phyloP scores from a whole-genome alignment of 2,888 invertebrate genomes.

The Caenorhabditis imperialis region DNA sequence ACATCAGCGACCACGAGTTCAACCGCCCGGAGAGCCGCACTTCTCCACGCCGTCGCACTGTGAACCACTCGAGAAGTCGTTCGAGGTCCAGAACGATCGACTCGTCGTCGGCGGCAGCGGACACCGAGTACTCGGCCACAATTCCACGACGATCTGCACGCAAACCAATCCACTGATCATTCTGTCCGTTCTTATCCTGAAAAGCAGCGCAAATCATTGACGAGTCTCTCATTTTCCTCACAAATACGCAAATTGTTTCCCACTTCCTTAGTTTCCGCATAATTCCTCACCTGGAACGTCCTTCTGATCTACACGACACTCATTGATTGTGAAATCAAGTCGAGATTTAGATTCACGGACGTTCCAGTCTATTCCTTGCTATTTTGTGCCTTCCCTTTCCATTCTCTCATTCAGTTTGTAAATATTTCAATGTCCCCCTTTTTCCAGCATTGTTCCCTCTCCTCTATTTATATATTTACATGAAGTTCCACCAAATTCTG shows the following conservation, averaged over 20 bases:
- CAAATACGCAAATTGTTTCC: slow-evolving; percentile 2
- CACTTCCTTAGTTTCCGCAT: neutral
- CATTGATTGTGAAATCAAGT: slow-evolving; percentile 27
- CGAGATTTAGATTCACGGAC: neutral
- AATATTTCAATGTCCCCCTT: slow-evolving; percentile 3
- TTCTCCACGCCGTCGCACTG: slow-evolving; percentile 39
- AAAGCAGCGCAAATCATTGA: neutral
- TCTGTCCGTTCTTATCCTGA: neutral
- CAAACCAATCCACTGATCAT: slow-evolving; percentile 30
- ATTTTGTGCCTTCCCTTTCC: slow-evolving; percentile 11
- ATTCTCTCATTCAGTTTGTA: slow-evolving; percentile 12
- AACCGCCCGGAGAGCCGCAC: slow-evolving; percentile 33
- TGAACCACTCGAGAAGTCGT: slow-evolving; percentile 25
- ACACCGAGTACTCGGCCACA: slow-evolving; percentile 58
- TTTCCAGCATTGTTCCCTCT: no score
- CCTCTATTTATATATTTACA: slow-evolving; percentile 6
- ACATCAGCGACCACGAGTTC: slow-evolving; percentile 39
- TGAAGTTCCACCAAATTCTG: no score
- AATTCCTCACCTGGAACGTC: slow-evolving; percentile 3
- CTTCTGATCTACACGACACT: slow-evolving; percentile 10
- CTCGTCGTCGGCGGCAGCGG: slow-evolving; percentile 19
- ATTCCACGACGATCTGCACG: slow-evolving; percentile 56
- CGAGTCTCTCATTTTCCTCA: neutral
- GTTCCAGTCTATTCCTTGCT: neutral
- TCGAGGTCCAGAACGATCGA: slow-evolving; percentile 58